A percentile compares a stretch with the other conserved stretches of the same genome.
phyloP scores from a whole-genome alignment of 2,797 vertebrate genomes.

The Rhodeus uyekii region DNA sequence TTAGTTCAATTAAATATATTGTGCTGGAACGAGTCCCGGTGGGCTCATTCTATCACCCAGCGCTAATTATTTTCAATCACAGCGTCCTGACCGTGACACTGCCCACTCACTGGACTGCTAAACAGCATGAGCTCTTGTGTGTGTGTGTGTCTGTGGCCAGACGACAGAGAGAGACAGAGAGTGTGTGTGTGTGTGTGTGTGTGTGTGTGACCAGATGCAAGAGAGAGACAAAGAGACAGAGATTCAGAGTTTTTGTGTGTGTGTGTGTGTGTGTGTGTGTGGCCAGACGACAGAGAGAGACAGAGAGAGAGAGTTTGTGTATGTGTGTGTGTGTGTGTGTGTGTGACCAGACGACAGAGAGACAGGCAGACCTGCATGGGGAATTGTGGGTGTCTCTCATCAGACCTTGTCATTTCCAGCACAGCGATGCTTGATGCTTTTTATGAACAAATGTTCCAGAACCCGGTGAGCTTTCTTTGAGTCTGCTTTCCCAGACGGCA shows the following conservation, averaged over 20 bases:
- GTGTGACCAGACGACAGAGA: neutral
- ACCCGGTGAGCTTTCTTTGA: neutral
- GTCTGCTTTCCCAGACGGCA: neutral
- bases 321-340: neutral
- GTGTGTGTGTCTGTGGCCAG: too few species aligned
- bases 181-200: too few species aligned
- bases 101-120: slow-evolving; percentile 44
- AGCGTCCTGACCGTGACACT: slow-evolving; percentile 61
- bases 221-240: too few species aligned
- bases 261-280: too few species aligned
- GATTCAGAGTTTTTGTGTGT: too few species aligned
- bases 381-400: neutral
- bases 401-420: neutral
- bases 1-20: slow-evolving; percentile 79
- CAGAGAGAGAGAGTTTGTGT: neutral
- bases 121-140: slow-evolving; percentile 6
- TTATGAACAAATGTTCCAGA: neutral
- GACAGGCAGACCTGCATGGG: neutral
- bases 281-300: too few species aligned
- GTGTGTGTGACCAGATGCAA: too few species aligned
- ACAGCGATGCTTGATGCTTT: neutral
- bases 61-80: slow-evolving; percentile 71
- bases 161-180: too few species aligned
- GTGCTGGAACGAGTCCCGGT: slow-evolving; percentile 69
- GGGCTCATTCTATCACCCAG: slow-evolving; percentile 64